Conservation (phyloP, 2,888 invertebrate genomes). For the Gymnosoma rotundatum region DNA sequence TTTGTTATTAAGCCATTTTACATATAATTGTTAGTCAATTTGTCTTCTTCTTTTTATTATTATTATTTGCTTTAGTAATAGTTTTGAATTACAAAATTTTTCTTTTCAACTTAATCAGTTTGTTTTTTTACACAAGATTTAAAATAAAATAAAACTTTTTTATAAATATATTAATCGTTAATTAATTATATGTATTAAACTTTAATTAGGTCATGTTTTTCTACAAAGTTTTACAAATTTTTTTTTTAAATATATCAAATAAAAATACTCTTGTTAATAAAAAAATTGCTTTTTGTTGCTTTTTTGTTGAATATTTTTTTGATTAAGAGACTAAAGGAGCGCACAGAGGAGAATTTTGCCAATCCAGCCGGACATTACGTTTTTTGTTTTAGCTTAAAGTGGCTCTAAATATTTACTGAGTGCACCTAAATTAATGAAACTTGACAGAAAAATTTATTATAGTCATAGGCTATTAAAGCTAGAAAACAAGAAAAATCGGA, state of each 20-base stretch:
- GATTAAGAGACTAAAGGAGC: too few relatives aligned
- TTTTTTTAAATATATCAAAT: slow-evolving; percentile 47
- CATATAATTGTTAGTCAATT: neutral
- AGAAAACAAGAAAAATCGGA: too few relatives aligned
- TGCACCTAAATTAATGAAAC: too few relatives aligned
- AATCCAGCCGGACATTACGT: too few relatives aligned
- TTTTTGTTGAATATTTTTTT: too few relatives aligned
- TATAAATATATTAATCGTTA: slow-evolving; percentile 51
- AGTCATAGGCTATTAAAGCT: too few relatives aligned
- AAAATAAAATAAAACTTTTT: slow-evolving; percentile 20
- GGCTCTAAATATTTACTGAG: too few relatives aligned
- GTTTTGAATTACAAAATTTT: neutral
- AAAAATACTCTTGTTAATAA: slow-evolving; percentile 66
- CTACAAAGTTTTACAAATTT: slow-evolving; percentile 69
- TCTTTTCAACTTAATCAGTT: neutral
- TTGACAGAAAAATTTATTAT: too few relatives aligned
- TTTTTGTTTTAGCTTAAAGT: too few relatives aligned
- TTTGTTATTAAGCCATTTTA: slow-evolving; percentile 12
- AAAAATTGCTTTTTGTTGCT: slow-evolving; percentile 1
- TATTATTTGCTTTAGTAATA: neutral
- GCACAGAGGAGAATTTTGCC: too few relatives aligned
- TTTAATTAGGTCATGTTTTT: slow-evolving; percentile 67
- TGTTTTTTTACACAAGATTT: slow-evolving; percentile 5
- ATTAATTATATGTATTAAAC: slow-evolving; percentile 60
- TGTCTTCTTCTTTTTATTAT: slow-evolving; percentile 7